These are phyloP conservation scores for Pocillopora verrucosa DNA, from an alignment of 64 coral and sea anemone species.

Conservation along the genomic window DNA sequence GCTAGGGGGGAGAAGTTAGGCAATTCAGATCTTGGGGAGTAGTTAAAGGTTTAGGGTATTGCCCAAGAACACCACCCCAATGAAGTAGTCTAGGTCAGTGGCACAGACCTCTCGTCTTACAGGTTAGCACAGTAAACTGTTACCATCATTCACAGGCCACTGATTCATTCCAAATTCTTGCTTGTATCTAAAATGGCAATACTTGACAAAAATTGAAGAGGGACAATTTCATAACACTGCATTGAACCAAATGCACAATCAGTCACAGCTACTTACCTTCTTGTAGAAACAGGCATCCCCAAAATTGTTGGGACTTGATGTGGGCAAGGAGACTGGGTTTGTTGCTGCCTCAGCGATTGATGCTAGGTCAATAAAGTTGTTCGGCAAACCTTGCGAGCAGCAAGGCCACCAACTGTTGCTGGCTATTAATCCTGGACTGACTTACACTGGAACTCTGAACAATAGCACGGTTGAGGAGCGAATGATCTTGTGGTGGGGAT, in stretches of 20 bases:
- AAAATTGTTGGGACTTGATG: constrained; percentile 43
- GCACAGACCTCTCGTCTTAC: too few species aligned
- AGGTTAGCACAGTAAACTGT: too few species aligned
- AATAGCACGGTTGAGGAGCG: constrained; percentile 18
- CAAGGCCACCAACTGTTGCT: constrained; percentile 9
- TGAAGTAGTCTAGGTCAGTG: too few species aligned
- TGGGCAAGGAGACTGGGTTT: constrained; percentile 5
- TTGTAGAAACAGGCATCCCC: constrained; percentile 22
- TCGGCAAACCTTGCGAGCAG: constrained; percentile 26
- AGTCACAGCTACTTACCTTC: constrained; percentile 41
- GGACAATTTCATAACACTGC: background rate
- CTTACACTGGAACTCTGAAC: background rate
- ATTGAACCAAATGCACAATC: too few species aligned
- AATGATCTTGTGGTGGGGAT: constrained; percentile 53
- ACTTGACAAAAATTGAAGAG: too few species aligned
- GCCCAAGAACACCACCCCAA: too few species aligned
- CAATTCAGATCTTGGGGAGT: too few species aligned
- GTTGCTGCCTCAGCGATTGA: constrained; percentile 34
- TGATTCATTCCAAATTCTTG: too few species aligned
- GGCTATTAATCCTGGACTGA: constrained; percentile 1
- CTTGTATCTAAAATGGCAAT: too few species aligned
- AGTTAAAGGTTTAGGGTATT: too few species aligned
- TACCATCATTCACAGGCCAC: too few species aligned
- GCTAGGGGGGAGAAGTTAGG: too few species aligned
- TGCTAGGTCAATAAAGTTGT: constrained; percentile 57